A percentile compares a stretch with the other conserved stretches of the same genome.
phyloP scores from a whole-genome alignment of 2,888 invertebrate genomes.

The Bimastos eiseni region DNA sequence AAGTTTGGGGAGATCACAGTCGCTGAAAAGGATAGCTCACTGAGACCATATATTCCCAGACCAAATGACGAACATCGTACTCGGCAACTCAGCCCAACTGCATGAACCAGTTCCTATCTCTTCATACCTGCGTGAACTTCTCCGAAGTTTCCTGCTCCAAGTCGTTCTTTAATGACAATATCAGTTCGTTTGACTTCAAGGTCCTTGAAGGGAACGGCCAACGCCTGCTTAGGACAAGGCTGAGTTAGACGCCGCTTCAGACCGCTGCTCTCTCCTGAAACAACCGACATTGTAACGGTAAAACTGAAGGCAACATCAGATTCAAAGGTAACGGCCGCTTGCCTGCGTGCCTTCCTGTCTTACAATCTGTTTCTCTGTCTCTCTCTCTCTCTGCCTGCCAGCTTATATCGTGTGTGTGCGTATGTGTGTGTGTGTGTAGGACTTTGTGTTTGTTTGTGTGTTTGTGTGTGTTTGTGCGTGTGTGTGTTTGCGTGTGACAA shows the following conservation, averaged over 20 bases:
- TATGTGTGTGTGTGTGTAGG: too few relatives aligned
- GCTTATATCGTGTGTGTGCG: too few relatives aligned
- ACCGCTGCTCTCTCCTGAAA: slow-evolving; percentile 85
- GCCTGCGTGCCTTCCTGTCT: background rate
- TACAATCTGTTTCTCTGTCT: too few relatives aligned
- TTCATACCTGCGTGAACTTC: slow-evolving; percentile 81
- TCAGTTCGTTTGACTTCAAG: slow-evolving; percentile 92
- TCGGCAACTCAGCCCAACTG: too few relatives aligned
- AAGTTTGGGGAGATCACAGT: too few relatives aligned
- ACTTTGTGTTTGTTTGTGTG: too few relatives aligned
- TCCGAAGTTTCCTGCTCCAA: slow-evolving; percentile 95
- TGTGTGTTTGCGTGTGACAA: too few relatives aligned
- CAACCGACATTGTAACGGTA: background rate
- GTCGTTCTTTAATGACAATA: slow-evolving; percentile 82
- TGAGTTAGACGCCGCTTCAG: slow-evolving; percentile 91
- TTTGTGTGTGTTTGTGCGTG: too few relatives aligned
- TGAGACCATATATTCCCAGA: too few relatives aligned
- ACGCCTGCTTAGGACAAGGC: slow-evolving; percentile 88
- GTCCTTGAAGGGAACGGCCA: slow-evolving; percentile 95
- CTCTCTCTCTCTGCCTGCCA: too few relatives aligned
- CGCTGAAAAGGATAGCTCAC: too few relatives aligned
- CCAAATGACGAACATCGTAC: too few relatives aligned
- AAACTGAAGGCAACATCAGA: background rate
- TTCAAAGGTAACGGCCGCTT: background rate
- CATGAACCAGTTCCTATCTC: slow-evolving; percentile 80